A percentile compares a stretch with the other conserved stretches of the same genome.
Conservation (phyloP, 2,797 vertebrate species). For the Melanotaenia maccullochi region DNA sequence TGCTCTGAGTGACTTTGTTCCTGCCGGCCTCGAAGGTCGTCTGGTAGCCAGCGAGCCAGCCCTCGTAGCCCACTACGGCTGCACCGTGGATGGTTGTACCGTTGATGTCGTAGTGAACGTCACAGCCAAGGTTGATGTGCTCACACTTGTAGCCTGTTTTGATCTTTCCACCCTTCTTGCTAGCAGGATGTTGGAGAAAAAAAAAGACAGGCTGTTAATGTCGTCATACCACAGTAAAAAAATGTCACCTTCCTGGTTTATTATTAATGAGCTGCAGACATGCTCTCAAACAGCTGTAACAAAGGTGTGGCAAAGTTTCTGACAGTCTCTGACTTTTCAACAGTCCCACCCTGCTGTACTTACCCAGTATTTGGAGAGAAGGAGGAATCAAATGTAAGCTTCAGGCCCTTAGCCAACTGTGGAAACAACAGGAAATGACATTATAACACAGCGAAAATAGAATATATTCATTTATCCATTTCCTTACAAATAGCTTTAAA, state of each 20-base stretch:
- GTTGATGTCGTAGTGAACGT: conserved; percentile 95
- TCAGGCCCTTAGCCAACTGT: conserved; percentile 92
- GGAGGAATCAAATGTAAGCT: conserved; percentile 95
- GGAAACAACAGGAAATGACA: background rate
- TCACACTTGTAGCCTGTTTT: conserved; percentile 93
- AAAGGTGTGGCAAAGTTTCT: background rate
- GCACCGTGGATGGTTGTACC: conserved; percentile 92
- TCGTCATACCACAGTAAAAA: no score
- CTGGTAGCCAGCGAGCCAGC: conserved; percentile 97
- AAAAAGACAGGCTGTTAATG: background rate
- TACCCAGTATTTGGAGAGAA: conserved; percentile 99
- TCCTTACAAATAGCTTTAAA: background rate
- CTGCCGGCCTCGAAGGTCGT: conserved; percentile 94
- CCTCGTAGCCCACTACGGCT: conserved; percentile 92
- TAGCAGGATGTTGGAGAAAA: conserved; percentile 51
- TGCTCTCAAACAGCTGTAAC: no score
- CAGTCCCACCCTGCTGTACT: conserved; percentile 42
- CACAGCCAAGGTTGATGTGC: conserved; percentile 93
- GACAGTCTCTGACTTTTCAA: background rate
- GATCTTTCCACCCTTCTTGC: conserved; percentile 96
- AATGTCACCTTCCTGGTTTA: background rate
- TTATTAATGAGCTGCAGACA: background rate
- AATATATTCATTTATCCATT: no score
- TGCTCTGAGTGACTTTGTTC: conserved; percentile 95
- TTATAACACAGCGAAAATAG: background rate